Evolutionary conservation across 2,888 invertebrate genomes (phyloP).

Genomic region (Nasonovia ribisnigri): DNA sequence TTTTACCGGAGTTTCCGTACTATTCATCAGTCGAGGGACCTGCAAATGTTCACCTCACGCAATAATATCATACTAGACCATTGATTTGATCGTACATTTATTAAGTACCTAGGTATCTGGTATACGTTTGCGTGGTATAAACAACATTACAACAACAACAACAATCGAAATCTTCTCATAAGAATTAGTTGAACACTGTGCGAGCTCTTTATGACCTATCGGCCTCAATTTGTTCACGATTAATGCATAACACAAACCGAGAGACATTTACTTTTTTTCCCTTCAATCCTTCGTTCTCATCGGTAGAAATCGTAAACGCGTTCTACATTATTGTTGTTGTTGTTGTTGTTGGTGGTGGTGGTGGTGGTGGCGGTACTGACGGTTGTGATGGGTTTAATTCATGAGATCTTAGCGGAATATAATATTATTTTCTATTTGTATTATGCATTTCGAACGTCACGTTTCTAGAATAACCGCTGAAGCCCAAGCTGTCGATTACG

Average conservation of each 20-base stretch:
- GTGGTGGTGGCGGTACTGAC: background rate
- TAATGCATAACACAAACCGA: background rate
- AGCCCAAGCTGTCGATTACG: background rate
- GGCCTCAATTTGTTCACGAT: slow-evolving; percentile 37
- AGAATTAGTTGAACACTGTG: background rate
- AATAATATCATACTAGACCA: background rate
- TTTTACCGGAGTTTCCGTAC: background rate
- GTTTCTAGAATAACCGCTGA: background rate
- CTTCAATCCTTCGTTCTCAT: slow-evolving; percentile 1
- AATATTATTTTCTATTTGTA: background rate
- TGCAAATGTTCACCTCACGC: background rate
- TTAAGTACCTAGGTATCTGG: background rate
- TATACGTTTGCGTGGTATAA: background rate
- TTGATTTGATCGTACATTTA: background rate
- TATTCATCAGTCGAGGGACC: background rate
- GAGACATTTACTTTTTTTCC: background rate
- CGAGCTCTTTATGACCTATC: slow-evolving; percentile 13
- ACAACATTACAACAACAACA: background rate
- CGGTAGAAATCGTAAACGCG: background rate
- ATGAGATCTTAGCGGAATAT: background rate
- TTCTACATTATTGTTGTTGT: background rate
- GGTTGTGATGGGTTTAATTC: background rate
- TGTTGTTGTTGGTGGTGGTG: too few species aligned
- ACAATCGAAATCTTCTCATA: background rate
- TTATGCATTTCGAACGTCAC: slow-evolving; percentile 5